Evolutionary conservation across 2,113 vertebrate species (phyloP).

Genomic region (Ceyx melanurus): DNA sequence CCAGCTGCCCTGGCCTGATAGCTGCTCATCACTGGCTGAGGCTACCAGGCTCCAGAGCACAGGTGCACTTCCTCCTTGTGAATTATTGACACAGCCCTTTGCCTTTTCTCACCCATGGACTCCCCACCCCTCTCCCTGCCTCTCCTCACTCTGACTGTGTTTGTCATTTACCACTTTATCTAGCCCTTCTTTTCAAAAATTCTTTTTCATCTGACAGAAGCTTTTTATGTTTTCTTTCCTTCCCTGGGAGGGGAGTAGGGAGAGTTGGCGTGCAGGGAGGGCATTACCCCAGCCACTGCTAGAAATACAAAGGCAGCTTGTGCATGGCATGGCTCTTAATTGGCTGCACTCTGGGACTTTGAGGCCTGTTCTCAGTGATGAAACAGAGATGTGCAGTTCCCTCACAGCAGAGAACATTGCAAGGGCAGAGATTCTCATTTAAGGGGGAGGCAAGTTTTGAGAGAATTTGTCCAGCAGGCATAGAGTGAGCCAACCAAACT

Average conservation of each 20-base stretch:
- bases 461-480: not conserved
- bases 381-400: not conserved
- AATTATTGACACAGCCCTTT: not conserved
- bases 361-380: not conserved
- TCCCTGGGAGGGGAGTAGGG: not conserved
- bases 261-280: not conserved
- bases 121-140: not conserved
- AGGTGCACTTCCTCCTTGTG: not conserved
- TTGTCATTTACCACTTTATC: constrained; percentile 42
- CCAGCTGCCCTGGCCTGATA: not conserved
- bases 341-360: constrained; percentile 23
- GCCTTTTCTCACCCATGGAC: not conserved
- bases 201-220: not conserved
- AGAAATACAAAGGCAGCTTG: constrained; percentile 39
- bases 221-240: constrained; percentile 35
- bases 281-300: not conserved
- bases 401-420: not conserved
- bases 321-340: constrained; percentile 32
- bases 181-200: constrained; percentile 22
- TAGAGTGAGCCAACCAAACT: not conserved
- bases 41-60: not conserved
- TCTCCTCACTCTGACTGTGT: not conserved
- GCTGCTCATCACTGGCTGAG: not conserved
- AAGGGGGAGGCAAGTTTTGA: not conserved
- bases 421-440: not conserved